Conservation (phyloP, 1,140 invertebrate genomes). For the Eubasilissa regina region DNA sequence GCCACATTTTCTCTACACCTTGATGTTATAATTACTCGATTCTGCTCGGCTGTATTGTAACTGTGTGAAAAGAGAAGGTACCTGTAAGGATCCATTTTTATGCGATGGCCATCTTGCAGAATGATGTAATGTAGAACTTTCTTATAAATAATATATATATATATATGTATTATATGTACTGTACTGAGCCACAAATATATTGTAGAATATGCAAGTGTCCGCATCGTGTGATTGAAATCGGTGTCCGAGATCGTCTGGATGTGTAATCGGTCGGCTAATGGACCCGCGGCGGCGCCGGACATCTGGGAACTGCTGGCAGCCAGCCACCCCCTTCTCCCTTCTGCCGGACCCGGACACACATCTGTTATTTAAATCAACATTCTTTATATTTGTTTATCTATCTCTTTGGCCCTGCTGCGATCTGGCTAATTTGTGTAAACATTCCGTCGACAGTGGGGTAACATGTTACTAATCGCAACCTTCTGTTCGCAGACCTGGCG, state of each 20-base stretch:
- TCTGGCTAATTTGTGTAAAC: background rate
- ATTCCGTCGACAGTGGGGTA: too few relatives aligned
- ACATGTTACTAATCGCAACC: background rate
- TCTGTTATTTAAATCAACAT: background rate
- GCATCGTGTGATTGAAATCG: too few relatives aligned
- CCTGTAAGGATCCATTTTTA: too few relatives aligned
- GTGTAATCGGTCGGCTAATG: background rate
- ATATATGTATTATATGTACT: too few relatives aligned
- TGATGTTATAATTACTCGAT: too few relatives aligned
- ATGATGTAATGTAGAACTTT: too few relatives aligned
- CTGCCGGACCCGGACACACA: background rate
- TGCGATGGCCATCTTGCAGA: too few relatives aligned
- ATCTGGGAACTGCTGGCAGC: slow-evolving; percentile 20
- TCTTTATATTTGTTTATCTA: slow-evolving; percentile 10
- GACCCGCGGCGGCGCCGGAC: slow-evolving; percentile 14
- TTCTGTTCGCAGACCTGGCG: slow-evolving; percentile 65
- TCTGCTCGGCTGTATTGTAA: too few relatives aligned
- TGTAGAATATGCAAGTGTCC: too few relatives aligned
- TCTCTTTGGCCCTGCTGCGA: background rate
- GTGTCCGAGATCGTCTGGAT: background rate
- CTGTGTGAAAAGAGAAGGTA: too few relatives aligned
- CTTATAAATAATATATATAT: too few relatives aligned
- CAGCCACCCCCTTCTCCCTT: slow-evolving; percentile 3
- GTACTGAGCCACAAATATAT: background rate
- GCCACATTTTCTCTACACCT: too few relatives aligned